Percentiles rank a stretch among this genome's conserved stretches.
phyloP scores from a whole-genome alignment of 2,888 invertebrate genomes.

The Metacarcinus magister region DNA sequence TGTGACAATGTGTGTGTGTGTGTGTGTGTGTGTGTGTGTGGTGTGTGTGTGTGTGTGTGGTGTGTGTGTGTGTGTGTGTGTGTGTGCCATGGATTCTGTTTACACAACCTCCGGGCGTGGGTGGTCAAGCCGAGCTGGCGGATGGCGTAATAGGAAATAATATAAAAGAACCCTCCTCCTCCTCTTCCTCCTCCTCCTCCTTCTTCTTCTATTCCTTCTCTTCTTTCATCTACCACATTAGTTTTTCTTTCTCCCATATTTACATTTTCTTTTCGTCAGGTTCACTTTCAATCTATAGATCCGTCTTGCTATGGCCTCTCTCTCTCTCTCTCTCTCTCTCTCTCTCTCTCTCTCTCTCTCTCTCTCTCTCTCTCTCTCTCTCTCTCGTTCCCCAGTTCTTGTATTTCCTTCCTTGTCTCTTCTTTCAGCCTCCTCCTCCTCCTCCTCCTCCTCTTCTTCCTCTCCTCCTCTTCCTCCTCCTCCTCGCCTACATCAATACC shows the following conservation, averaged over 20 bases:
- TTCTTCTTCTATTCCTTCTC: neutral
- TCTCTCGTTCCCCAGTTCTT: neutral
- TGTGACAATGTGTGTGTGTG: neutral
- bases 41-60: slow-evolving; percentile 35
- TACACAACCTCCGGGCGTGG: neutral
- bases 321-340: neutral
- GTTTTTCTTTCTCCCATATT: neutral
- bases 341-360: neutral
- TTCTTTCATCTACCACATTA: neutral
- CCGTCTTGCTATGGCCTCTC: neutral
- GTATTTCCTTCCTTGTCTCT: neutral
- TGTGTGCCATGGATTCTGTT: neutral
- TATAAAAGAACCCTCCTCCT: neutral
- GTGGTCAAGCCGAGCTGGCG: neutral
- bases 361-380: neutral
- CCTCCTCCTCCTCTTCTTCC: neutral
- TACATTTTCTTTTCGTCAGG: neutral
- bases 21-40: neutral
- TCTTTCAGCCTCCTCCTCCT: neutral
- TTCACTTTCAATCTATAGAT: neutral
- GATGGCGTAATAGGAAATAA: neutral
- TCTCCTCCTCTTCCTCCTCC: too few relatives aligned
- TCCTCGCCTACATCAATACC: neutral
- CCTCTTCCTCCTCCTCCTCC: neutral
- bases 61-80: neutral